Evolutionary conservation across 1,140 invertebrate genomes (phyloP).

Genomic region (Rhysida immarginata): DNA sequence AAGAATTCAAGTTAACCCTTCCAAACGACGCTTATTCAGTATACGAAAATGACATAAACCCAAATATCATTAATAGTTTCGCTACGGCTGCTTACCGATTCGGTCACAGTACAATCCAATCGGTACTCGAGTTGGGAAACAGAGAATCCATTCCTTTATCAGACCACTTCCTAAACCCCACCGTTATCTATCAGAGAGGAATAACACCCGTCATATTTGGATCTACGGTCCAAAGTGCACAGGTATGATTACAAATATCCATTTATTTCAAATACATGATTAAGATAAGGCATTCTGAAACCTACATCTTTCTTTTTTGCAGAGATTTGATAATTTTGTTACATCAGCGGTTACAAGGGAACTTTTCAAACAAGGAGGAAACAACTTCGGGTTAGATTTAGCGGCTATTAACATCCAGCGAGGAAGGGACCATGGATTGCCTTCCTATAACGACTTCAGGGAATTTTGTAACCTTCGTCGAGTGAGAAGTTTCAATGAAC

Average conservation of each 20-base stretch:
- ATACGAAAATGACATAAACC: slow-evolving; percentile 21
- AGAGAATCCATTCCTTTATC: neutral
- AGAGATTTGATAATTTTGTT: slow-evolving; percentile 80
- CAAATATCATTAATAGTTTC: slow-evolving; percentile 17
- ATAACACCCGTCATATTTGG: neutral
- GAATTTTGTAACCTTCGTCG: slow-evolving; percentile 38
- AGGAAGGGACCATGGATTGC: slow-evolving; percentile 47
- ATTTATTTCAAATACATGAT: too few relatives aligned
- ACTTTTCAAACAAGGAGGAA: slow-evolving; percentile 73
- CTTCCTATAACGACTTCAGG: slow-evolving; percentile 46
- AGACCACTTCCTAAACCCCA: neutral
- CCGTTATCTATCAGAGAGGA: neutral
- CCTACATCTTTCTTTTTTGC: too few relatives aligned
- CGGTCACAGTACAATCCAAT: slow-evolving; percentile 6
- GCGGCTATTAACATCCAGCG: slow-evolving; percentile 77
- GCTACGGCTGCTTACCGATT: slow-evolving; percentile 22
- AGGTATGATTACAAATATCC: too few relatives aligned
- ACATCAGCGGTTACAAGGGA: slow-evolving; percentile 88
- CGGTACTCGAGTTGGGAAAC: neutral
- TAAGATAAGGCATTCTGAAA: too few relatives aligned
- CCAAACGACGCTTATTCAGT: neutral
- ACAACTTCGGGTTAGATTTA: slow-evolving; percentile 76
- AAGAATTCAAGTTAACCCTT: slow-evolving; percentile 19
- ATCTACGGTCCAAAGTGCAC: neutral
- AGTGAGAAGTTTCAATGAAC: slow-evolving; percentile 54